Percentiles rank a stretch among this genome's conserved stretches.
Conservation (phyloP, 2,113 vertebrate species). For the Connochaetes taurinus region DNA sequence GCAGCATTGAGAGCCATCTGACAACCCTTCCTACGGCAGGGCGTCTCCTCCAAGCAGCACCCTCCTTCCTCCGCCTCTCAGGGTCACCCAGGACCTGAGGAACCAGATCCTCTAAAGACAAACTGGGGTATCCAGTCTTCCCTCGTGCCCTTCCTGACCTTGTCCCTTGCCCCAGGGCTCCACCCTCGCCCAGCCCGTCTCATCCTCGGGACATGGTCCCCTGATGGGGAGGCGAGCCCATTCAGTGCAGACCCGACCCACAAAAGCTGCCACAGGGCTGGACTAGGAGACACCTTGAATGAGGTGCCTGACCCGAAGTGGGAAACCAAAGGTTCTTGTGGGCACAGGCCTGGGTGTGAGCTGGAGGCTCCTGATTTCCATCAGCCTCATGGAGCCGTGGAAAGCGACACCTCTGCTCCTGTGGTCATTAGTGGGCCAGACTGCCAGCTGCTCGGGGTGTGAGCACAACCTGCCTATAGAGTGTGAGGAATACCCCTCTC, state of each 20-base stretch:
- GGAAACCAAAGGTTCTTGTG: neutral
- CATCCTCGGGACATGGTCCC: neutral
- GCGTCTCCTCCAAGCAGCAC: no score
- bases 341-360: neutral
- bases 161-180: neutral
- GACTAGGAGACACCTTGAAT: accelerated
- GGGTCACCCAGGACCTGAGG: neutral
- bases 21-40: neutral
- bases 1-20: neutral
- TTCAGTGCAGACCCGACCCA: neutral
- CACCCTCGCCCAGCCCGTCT: neutral
- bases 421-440: neutral
- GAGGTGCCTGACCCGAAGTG: no score
- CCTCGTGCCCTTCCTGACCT: neutral
- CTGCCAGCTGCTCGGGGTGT: neutral
- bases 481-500: neutral
- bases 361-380: neutral
- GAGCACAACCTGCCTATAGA: neutral
- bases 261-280: neutral
- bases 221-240: no score
- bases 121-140: neutral
- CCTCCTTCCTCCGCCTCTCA: neutral
- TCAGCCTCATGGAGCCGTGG: neutral
- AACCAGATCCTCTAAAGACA: neutral
- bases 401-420: neutral